Percentiles rank a stretch among this genome's conserved stretches.
Evolutionary conservation across 2,888 invertebrate genomes (phyloP).

Genomic region (Polydesmus complanatus): DNA sequence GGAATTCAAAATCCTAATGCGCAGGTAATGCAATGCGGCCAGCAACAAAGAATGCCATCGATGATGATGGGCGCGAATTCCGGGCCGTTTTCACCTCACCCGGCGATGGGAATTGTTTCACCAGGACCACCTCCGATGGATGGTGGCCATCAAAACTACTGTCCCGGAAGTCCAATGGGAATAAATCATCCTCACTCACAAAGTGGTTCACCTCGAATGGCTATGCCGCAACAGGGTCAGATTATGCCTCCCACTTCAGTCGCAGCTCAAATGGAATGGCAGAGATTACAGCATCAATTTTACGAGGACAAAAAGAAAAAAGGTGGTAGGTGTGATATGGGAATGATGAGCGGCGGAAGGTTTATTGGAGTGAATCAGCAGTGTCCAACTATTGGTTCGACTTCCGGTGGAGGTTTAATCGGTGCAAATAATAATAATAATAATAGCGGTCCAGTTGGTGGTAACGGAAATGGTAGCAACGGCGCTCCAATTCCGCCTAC

Average conservation of each 20-base stretch:
- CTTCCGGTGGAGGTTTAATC: conserved; percentile 30
- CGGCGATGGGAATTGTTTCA: conserved; percentile 16
- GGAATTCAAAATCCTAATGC: conserved; percentile 7
- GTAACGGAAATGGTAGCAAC: conserved; percentile 32
- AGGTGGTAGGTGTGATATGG: conserved; percentile 7
- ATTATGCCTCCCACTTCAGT: conserved; percentile 27
- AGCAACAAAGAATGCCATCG: conserved; percentile 12
- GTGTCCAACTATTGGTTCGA: conserved; percentile 31
- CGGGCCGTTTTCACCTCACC: conserved; percentile 18
- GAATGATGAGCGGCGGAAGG: conserved; percentile 17
- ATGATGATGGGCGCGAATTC: conserved; percentile 21
- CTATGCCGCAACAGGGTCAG: conserved; percentile 20
- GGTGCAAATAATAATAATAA: neutral
- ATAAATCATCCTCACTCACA: conserved; percentile 19
- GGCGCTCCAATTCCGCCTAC: conserved; percentile 25
- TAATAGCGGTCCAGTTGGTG: conserved; percentile 18
- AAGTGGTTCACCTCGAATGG: conserved; percentile 20
- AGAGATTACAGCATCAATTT: conserved; percentile 75
- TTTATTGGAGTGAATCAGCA: conserved; percentile 22
- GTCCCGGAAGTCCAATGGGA: conserved; percentile 18
- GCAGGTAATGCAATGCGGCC: conserved; percentile 21
- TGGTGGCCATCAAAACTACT: conserved; percentile 10
- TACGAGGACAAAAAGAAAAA: conserved; percentile 55
- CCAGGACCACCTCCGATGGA: conserved; percentile 12
- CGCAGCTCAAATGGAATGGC: conserved; percentile 71